phyloP scores from a whole-genome alignment of 2,888 invertebrate species.

The Tinea pellionella region DNA sequence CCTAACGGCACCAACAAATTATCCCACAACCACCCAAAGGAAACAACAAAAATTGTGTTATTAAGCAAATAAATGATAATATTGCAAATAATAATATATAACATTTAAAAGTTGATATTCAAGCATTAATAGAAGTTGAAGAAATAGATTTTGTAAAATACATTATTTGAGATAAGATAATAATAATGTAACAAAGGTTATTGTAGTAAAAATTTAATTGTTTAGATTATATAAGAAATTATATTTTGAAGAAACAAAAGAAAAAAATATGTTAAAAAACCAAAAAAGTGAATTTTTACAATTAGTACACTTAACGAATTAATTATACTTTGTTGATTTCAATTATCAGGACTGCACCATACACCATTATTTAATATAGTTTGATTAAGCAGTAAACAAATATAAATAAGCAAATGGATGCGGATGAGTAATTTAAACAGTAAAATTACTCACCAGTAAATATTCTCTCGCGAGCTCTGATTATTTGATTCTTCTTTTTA shows the following conservation, averaged over 20 bases:
- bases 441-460: constrained; percentile 78
- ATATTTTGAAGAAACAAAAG: no score
- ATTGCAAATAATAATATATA: constrained; percentile 18
- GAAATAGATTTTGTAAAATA: constrained; percentile 24
- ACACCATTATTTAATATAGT: no score
- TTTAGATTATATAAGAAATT: background rate
- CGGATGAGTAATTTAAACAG: background rate
- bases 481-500: constrained; percentile 82
- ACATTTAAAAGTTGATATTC: constrained; percentile 17
- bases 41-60: constrained; percentile 27
- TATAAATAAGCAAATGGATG: background rate
- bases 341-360: no score
- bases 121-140: constrained; percentile 25
- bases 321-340: no score
- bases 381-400: background rate
- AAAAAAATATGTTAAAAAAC: no score
- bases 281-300: no score
- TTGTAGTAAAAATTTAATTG: background rate
- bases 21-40: constrained; percentile 54
- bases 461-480: constrained; percentile 80
- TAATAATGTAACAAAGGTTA: constrained; percentile 15
- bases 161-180: constrained; percentile 16
- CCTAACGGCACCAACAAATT: constrained; percentile 58
- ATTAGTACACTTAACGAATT: no score
- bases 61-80: constrained; percentile 38